phyloP scores from a whole-genome alignment of 2,113 vertebrate species.

The Bettongia penicillata region DNA sequence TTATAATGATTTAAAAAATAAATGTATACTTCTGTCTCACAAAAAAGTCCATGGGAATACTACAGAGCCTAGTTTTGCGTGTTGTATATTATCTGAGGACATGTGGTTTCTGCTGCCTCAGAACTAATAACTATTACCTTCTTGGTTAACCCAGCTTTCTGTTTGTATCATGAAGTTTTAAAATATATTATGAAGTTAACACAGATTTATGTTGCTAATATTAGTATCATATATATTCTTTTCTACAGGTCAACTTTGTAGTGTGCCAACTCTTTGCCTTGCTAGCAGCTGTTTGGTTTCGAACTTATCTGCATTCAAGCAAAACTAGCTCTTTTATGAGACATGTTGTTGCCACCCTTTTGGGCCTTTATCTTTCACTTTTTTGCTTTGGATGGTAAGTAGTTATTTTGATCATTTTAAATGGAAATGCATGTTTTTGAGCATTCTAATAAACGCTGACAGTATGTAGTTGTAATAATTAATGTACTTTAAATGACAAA shows the following conservation, averaged over 20 bases:
- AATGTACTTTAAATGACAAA: not conserved
- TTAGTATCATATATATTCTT: slow-evolving; percentile 56
- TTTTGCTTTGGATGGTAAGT: slow-evolving; percentile 99
- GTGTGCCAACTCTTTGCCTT: slow-evolving; percentile 97
- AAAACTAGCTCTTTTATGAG: slow-evolving; percentile 97
- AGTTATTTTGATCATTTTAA: slow-evolving; percentile 49
- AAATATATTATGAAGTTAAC: not conserved
- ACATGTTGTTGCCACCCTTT: slow-evolving; percentile 95
- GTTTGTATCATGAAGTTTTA: slow-evolving; percentile 30
- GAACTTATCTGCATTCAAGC: slow-evolving; percentile 96
- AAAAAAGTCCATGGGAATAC: not conserved
- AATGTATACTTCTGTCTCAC: not conserved
- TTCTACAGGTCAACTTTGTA: slow-evolving; percentile 96
- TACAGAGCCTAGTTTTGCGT: not conserved
- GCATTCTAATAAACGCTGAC: not conserved
- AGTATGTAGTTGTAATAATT: not conserved
- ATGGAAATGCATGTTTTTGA: slow-evolving; percentile 30
- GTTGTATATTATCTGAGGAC: not conserved
- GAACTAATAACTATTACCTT: not conserved
- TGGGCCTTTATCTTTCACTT: slow-evolving; percentile 98
- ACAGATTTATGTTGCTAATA: slow-evolving; percentile 48
- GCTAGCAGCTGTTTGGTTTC: slow-evolving; percentile 96
- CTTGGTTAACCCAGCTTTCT: not conserved
- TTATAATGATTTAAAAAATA: not conserved
- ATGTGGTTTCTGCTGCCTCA: not conserved